phyloP scores from a whole-genome alignment of 2,888 invertebrate species.

The Pristionchus fissidentatus region DNA sequence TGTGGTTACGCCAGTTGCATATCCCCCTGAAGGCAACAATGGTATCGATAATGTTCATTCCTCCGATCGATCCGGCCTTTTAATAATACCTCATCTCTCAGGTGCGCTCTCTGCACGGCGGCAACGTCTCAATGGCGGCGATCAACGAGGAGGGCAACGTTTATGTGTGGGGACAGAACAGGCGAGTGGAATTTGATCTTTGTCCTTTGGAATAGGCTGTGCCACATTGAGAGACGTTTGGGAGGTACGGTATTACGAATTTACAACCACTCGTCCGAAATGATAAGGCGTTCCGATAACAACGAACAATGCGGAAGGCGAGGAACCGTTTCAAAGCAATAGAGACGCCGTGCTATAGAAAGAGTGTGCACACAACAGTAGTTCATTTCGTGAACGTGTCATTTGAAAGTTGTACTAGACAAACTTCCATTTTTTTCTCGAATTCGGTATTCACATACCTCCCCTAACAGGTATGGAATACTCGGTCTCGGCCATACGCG shows the following conservation, averaged over 20 bases:
- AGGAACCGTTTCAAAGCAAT: too few species aligned
- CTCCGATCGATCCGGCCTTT: too few species aligned
- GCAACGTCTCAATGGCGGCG: constrained; percentile 64
- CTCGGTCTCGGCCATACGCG: constrained; percentile 65
- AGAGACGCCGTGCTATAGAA: too few species aligned
- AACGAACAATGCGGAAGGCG: neutral
- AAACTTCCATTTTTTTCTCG: neutral
- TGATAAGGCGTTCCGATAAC: neutral
- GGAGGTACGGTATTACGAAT: neutral
- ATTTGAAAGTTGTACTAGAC: neutral
- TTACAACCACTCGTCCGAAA: too few species aligned
- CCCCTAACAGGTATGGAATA: constrained; percentile 49
- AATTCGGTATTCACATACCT: neutral
- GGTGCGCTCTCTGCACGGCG: constrained; percentile 61
- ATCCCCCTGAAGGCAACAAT: too few species aligned
- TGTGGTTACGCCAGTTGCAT: too few species aligned
- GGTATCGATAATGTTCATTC: too few species aligned
- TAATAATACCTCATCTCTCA: too few species aligned
- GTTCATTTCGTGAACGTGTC: neutral
- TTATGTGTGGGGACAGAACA: constrained; percentile 73
- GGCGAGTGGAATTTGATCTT: constrained; percentile 48
- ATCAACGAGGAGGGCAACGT: constrained; percentile 63
- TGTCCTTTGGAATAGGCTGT: neutral
- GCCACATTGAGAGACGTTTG: neutral
- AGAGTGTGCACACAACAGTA: too few species aligned